These are phyloP conservation scores for Eucera pruinosa DNA, from an alignment of 2,888 invertebrate genomes.

Conservation along the genomic window DNA sequence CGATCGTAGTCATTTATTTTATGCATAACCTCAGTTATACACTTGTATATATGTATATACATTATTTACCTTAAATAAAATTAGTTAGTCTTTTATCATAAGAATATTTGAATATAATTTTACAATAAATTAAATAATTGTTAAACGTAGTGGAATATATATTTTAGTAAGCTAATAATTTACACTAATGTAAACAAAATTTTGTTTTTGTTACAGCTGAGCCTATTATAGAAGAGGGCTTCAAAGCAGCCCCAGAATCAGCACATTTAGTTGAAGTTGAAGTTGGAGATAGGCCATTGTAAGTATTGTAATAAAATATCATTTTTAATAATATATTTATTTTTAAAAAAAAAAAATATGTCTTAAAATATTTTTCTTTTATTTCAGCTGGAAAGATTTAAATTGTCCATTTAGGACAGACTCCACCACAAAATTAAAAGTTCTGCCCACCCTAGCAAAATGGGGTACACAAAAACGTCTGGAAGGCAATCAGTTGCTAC, in stretches of 20 bases:
- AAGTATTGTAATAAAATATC: conserved; percentile 83
- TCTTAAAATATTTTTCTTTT: neutral
- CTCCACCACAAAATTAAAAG: conserved; percentile 88
- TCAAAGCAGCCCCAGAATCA: conserved; percentile 87
- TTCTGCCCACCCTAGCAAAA: conserved; percentile 92
- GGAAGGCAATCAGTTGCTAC: conserved; percentile 91
- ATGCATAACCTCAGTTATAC: conserved; percentile 51
- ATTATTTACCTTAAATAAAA: too few relatives aligned
- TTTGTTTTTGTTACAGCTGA: conserved; percentile 87
- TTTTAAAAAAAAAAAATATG: neutral
- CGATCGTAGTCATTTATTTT: conserved; percentile 9
- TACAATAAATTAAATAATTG: neutral
- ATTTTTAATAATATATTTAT: neutral
- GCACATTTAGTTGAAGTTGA: conserved; percentile 90
- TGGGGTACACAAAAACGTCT: conserved; percentile 92
- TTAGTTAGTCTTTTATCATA: neutral
- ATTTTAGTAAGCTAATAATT: neutral
- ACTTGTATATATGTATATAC: too few relatives aligned
- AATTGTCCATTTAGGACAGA: conserved; percentile 93
- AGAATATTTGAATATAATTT: neutral
- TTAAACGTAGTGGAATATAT: too few relatives aligned
- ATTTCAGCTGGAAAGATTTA: conserved; percentile 92
- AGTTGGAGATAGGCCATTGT: conserved; percentile 91
- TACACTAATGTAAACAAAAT: neutral
- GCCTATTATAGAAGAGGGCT: conserved; percentile 89